phyloP scores from a whole-genome alignment of 1,140 invertebrate species.

The Drosophila nannoptera region DNA sequence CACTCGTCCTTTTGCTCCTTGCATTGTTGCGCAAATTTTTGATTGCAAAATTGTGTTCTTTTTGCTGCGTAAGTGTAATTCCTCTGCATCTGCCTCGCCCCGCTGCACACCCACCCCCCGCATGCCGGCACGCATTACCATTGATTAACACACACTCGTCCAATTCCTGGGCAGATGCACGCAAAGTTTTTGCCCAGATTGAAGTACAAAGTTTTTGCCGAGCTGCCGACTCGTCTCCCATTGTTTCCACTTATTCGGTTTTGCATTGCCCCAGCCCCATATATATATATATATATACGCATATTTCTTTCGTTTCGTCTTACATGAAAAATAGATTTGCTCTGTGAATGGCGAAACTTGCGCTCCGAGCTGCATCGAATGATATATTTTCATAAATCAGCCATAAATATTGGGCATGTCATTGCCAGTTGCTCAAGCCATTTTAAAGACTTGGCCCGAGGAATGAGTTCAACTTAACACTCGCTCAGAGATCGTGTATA shows the following conservation, averaged over 20 bases:
- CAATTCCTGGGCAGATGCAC: constrained; percentile 23
- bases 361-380: constrained; percentile 11
- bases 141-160: constrained; percentile 74
- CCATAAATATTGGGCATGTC: constrained; percentile 69
- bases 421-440: constrained; percentile 53
- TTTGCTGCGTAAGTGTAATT: constrained; percentile 42
- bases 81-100: constrained; percentile 29
- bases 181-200: constrained; percentile 73
- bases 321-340: constrained; percentile 75
- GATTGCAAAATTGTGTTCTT: constrained; percentile 72
- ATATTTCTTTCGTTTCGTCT: constrained; percentile 44
- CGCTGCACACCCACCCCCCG: background rate
- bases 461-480: background rate
- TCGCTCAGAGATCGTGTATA: too few species aligned
- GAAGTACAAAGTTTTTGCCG: constrained; percentile 74
- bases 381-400: constrained; percentile 72
- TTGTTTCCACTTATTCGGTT: constrained; percentile 65
- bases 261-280: constrained; percentile 44
- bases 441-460: constrained; percentile 41
- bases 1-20: too few species aligned
- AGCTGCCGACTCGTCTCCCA: constrained; percentile 52
- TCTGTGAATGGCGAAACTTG: constrained; percentile 45
- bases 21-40: constrained; percentile 46
- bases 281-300: constrained; percentile 47
- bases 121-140: constrained; percentile 70